A percentile compares a stretch with the other conserved stretches of the same genome.
Evolutionary conservation across 2,888 invertebrate species (phyloP).

Genomic region (Toxonevra muliebris): DNA sequence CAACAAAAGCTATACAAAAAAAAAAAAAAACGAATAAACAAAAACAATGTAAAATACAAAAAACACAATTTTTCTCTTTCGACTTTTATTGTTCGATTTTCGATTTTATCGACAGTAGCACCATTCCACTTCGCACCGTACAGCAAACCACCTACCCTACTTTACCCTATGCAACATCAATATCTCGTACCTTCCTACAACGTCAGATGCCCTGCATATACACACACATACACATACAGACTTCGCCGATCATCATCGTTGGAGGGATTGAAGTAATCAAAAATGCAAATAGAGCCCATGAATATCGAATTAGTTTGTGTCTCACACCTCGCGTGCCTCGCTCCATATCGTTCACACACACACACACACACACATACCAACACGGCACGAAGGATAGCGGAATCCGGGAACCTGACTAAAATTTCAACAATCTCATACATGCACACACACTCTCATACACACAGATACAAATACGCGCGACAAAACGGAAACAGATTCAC

Average conservation of each 20-base stretch:
- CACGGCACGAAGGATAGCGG: not conserved
- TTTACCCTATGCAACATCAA: too few relatives aligned
- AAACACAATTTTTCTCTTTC: not conserved
- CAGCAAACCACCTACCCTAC: too few relatives aligned
- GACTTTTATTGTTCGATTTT: not conserved
- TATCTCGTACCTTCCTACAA: not conserved
- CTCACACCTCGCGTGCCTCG: constrained; percentile 8
- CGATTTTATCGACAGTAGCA: too few relatives aligned
- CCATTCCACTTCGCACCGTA: too few relatives aligned
- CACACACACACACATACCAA: not conserved
- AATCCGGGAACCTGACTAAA: constrained; percentile 30
- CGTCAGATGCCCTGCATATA: not conserved
- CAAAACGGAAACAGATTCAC: not conserved
- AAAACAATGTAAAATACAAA: not conserved
- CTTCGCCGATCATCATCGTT: not conserved
- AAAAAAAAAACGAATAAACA: not conserved
- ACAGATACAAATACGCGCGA: not conserved
- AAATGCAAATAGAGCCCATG: constrained; percentile 64
- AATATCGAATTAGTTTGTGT: constrained; percentile 58
- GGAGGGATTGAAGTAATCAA: constrained; percentile 53
- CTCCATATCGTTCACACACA: not conserved
- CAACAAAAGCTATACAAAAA: not conserved
- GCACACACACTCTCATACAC: not conserved
- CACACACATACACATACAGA: not conserved
- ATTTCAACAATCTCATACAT: constrained; percentile 19